These are phyloP conservation scores for Nephrotoma flavescens DNA, from an alignment of 2,888 invertebrate species.

Conservation along the genomic window DNA sequence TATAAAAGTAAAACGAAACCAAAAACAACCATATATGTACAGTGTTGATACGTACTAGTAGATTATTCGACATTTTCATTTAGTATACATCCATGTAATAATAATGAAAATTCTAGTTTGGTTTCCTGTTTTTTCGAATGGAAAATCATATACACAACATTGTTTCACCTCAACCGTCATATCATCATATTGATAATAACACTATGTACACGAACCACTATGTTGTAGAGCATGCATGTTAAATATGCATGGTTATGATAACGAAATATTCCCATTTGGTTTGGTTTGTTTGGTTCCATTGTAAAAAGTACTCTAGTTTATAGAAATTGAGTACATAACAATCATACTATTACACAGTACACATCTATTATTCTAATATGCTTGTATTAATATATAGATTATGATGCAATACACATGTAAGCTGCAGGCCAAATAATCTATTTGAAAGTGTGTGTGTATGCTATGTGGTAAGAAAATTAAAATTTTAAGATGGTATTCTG, in stretches of 20 bases:
- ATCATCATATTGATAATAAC: background rate
- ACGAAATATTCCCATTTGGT: background rate
- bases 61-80: background rate
- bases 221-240: background rate
- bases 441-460: background rate
- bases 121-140: background rate
- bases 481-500: background rate
- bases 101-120: background rate
- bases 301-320: background rate
- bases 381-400: background rate
- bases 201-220: background rate
- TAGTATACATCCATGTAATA: background rate
- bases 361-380: background rate
- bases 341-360: background rate
- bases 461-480: background rate
- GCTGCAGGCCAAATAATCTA: background rate
- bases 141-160: background rate
- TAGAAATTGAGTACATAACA: background rate
- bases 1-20: background rate
- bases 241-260: background rate
- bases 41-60: background rate
- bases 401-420: background rate
- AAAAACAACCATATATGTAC: background rate
- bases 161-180: background rate
- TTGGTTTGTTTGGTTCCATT: background rate